Evolutionary conservation across 2,797 vertebrate genomes (phyloP).

Genomic region (Gorsachius magnificus): DNA sequence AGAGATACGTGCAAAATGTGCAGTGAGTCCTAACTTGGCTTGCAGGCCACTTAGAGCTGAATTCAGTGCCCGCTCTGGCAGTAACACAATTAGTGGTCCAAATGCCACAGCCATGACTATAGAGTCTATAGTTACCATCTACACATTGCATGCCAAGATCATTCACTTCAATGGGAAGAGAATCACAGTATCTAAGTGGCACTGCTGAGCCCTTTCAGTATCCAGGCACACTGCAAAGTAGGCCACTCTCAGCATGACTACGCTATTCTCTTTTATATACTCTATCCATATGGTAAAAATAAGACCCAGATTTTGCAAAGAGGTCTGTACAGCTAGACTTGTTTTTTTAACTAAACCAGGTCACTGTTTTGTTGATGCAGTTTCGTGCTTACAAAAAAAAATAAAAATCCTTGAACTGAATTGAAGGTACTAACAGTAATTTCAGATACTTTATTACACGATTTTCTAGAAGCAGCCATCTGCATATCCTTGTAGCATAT

Average conservation of each 20-base stretch:
- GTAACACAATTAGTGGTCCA: not conserved
- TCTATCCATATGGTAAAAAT: not conserved
- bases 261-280: not conserved
- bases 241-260: slow-evolving; percentile 12
- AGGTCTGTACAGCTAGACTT: not conserved
- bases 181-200: not conserved
- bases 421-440: not conserved
- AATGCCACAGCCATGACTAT: not conserved
- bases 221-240: not conserved
- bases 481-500: not conserved
- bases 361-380: not conserved
- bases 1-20: not conserved
- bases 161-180: not conserved
- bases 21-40: not conserved
- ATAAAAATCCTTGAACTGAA: not conserved
- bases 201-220: not conserved
- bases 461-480: not conserved
- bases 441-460: not conserved
- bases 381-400: not conserved
- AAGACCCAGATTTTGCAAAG: not conserved
- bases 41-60: not conserved
- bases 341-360: not conserved
- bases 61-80: not conserved
- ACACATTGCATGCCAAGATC: not conserved
- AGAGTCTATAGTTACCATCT: not conserved